Evolutionary conservation across 2,113 vertebrate genomes (phyloP).

Genomic region (Ellobius talpinus): DNA sequence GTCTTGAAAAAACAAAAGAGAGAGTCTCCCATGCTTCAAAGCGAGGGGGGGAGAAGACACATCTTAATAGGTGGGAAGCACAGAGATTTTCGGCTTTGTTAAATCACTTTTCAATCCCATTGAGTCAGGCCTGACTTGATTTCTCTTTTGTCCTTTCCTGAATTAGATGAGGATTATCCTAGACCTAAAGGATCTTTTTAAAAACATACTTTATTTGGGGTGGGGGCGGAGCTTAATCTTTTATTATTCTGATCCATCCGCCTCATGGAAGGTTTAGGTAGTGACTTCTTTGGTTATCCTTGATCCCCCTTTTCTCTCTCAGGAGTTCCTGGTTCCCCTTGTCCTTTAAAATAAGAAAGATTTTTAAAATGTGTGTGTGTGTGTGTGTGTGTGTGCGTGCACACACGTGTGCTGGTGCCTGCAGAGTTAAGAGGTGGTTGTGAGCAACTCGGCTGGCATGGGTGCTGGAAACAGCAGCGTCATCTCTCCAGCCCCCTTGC

Average conservation of each 20-base stretch:
- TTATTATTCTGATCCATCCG: neutral
- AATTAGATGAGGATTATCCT: neutral
- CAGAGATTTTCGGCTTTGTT: slow-evolving; percentile 18
- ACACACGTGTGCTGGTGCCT: too few relatives aligned
- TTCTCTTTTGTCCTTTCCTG: neutral
- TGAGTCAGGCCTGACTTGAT: neutral
- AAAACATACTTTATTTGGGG: neutral
- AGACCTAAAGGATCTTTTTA: neutral
- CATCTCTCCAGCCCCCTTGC: too few relatives aligned
- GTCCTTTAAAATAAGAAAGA: neutral
- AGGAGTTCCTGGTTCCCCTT: neutral
- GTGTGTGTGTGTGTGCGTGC: too few relatives aligned
- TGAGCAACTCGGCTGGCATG: neutral
- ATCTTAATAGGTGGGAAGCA: slow-evolving; percentile 27
- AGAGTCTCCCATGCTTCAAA: slow-evolving; percentile 54
- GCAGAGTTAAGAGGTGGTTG: neutral
- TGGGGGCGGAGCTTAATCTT: neutral
- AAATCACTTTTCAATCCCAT: neutral
- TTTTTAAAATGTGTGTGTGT: neutral
- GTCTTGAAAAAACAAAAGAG: too few relatives aligned
- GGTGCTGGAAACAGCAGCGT: neutral
- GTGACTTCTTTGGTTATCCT: neutral
- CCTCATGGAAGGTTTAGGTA: neutral
- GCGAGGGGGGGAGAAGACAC: neutral
- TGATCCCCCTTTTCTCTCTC: neutral